phyloP scores from a whole-genome alignment of 2,888 invertebrate genomes.

The Augochlorella aurata region DNA sequence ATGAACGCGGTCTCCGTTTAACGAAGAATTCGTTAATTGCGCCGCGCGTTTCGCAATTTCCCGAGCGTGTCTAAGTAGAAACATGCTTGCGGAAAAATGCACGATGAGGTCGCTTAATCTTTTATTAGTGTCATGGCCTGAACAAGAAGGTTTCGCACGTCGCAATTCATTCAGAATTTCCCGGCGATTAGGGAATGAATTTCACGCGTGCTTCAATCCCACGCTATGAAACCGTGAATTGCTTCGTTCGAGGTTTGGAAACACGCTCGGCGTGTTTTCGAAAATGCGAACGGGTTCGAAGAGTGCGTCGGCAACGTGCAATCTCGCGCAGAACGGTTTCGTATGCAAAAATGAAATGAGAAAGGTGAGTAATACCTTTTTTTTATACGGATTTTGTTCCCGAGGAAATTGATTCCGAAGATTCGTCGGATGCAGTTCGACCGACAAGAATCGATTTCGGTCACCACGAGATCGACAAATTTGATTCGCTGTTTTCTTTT shows the following conservation, averaged over 20 bases:
- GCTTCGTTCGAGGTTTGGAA: neutral
- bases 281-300: neutral
- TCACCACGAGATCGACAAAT: neutral
- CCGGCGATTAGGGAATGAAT: neutral
- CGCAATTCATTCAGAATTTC: neutral
- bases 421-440: neutral
- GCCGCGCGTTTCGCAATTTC: neutral
- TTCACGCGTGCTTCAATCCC: neutral
- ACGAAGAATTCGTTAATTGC: slow-evolving; percentile 45
- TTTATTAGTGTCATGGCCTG: neutral
- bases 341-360: neutral
- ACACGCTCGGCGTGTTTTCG: neutral
- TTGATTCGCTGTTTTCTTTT: neutral
- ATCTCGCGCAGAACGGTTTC: neutral
- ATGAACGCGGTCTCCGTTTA: slow-evolving; percentile 37
- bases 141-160: neutral
- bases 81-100: slow-evolving; percentile 21
- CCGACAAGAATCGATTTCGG: slow-evolving; percentile 2
- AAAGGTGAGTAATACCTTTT: neutral
- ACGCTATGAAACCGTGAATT: neutral
- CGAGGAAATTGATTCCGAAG: slow-evolving; percentile 10
- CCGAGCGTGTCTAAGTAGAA: neutral
- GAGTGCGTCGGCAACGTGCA: neutral
- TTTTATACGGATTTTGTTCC: neutral
- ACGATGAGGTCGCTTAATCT: neutral